Base-by-base conservation (phyloP, 2,113 vertebrate species). In the Calidris pygmaea region DNA sequence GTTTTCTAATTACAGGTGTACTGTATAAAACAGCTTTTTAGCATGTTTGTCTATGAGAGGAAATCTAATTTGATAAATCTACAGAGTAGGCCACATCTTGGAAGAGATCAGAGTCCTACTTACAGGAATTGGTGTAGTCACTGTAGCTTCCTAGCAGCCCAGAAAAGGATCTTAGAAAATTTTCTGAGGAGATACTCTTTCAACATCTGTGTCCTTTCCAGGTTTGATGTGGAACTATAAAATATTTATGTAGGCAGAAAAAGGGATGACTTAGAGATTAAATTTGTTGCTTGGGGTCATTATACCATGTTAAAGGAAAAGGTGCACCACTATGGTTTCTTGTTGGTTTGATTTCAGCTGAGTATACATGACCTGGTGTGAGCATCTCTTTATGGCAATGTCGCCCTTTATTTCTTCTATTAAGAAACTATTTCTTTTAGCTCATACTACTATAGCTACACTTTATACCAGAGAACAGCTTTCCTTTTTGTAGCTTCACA, bases 401-500 rank as follows among this genome's bases (percentile, higher is more conserved):
- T 77, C 4, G 1, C 18, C 65, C 23, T 96, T 93, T 74, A 34
- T 21, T 96, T 95, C 52, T 75, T 89, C 74, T 93, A 8, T 75
- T 90, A 65, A 83, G 60, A 96, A 97, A 89, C 37, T 29, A 62
- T 89, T 97, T 97, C 48, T 56, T 90, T 95, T 48, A 93, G 74
- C 87, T 95, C 15, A 0, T 41, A 30, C 55, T 89, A 21, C 60
- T 71, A 21, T 53, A 65, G 90, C 63, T 96, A n/a, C 39, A 52
- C 66, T 97, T 96, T 58, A 63, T 48, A 89, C 35, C 74, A 93
- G 86, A 87, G 87, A 98, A 87, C 84, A 96, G 72, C 83, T 95
- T 96, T 96, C 85, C 77, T 96, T 97, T 96, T 95, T 96, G 74
- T 97, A 90, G 67, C 72, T 91, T 50, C 92, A 96, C 66, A 78